Evolutionary conservation across 1,140 invertebrate species (phyloP).

Genomic region (Argopecten irradians): DNA sequence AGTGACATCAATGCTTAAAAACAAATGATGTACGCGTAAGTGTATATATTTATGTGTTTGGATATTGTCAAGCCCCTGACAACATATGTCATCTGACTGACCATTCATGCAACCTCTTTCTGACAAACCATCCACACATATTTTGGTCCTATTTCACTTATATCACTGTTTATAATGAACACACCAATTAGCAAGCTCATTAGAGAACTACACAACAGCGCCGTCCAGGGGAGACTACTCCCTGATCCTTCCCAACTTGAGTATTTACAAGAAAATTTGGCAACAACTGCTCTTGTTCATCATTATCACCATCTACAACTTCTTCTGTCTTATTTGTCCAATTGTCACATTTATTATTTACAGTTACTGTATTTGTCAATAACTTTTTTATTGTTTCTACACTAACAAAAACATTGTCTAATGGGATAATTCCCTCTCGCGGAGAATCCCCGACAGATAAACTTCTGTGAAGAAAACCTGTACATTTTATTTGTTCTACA

Average conservation of each 20-base stretch:
- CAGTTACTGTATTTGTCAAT: neutral
- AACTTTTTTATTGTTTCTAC: neutral
- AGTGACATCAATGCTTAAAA: no score
- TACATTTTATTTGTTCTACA: neutral
- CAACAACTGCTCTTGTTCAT: neutral
- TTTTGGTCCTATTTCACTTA: no score
- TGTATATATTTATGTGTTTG: no score
- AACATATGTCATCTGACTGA: no score
- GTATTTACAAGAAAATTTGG: neutral
- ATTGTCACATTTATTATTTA: neutral
- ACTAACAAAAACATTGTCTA: neutral
- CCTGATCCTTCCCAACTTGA: neutral
- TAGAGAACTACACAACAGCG: no score
- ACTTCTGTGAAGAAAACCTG: neutral
- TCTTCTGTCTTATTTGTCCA: neutral
- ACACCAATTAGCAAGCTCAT: no score
- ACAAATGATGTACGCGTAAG: no score
- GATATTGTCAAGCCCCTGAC: no score
- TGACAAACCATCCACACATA: no score
- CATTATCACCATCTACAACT: neutral
- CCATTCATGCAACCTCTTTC: no score
- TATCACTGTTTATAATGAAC: no score
- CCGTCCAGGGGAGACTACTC: neutral
- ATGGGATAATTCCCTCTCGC: neutral
- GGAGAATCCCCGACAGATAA: neutral